These are phyloP conservation scores for Macrosoma leucophasiata DNA, from an alignment of 2,888 invertebrate genomes.

Conservation along the genomic window DNA sequence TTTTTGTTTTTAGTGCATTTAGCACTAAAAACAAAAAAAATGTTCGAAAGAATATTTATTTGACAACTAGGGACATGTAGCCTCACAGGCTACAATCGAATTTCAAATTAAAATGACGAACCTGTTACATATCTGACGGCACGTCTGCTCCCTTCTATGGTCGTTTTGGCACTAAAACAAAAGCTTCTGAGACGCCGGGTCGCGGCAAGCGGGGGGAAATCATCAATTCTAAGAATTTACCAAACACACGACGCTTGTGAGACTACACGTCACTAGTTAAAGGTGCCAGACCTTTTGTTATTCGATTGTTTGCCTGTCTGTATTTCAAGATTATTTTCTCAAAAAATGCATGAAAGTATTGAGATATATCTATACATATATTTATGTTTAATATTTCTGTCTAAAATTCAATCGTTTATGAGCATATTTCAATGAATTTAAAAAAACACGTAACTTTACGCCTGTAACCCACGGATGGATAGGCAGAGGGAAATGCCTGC, in stretches of 20 bases:
- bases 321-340: too few species aligned
- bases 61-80: conserved; percentile 17
- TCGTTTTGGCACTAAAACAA: conserved; percentile 25
- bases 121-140: conserved; percentile 18
- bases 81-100: conserved; percentile 20
- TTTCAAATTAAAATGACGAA: conserved; percentile 16
- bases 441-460: too few species aligned
- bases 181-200: conserved; percentile 25
- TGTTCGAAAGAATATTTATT: conserved; percentile 5
- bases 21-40: conserved; percentile 11
- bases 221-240: conserved; percentile 3
- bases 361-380: too few species aligned
- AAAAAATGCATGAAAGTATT: too few species aligned
- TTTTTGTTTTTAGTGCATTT: conserved; percentile 16
- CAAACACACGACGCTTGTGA: conserved; percentile 11
- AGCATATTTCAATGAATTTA: too few species aligned
- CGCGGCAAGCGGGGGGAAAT: conserved; percentile 20
- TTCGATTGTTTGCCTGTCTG: too few species aligned
- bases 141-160: conserved; percentile 19
- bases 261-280: conserved; percentile 20
- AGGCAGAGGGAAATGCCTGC: too few species aligned
- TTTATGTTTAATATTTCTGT: too few species aligned
- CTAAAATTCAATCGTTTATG: too few species aligned
- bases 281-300: too few species aligned
- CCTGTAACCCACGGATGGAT: too few species aligned